Conservation (phyloP, 2,113 vertebrate species). For the Hucho hucho region DNA sequence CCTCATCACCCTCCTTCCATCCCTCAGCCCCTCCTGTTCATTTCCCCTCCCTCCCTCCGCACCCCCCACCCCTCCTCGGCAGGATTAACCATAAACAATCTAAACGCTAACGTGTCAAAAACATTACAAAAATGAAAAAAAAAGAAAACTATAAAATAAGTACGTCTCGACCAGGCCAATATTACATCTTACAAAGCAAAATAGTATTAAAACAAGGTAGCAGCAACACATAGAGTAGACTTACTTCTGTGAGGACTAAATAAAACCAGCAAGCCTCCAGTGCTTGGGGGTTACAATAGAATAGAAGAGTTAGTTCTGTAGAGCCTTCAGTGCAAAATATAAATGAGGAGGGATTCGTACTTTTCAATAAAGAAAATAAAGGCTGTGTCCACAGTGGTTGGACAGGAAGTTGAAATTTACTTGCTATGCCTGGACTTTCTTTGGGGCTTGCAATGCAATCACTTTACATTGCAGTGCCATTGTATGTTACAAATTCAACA, state of each 20-base stretch:
- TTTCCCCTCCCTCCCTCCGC: no score
- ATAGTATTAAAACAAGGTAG: slow-evolving; percentile 61
- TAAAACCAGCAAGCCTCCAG: slow-evolving; percentile 77
- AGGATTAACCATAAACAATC: slow-evolving; percentile 35
- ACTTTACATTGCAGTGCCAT: slow-evolving; percentile 34
- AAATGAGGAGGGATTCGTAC: slow-evolving; percentile 36
- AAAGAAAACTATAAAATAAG: slow-evolving; percentile 32
- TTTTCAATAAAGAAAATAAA: slow-evolving; percentile 46
- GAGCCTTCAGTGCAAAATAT: slow-evolving; percentile 78
- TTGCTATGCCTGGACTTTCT: background rate
- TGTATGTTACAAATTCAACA: slow-evolving; percentile 34
- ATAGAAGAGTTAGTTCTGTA: slow-evolving; percentile 67
- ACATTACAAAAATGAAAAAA: slow-evolving; percentile 21
- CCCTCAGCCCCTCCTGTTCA: no score
- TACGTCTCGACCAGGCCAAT: slow-evolving; percentile 36
- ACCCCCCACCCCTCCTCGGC: slow-evolving; percentile 50
- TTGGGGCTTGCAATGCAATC: background rate
- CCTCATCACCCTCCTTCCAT: no score
- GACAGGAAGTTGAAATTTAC: background rate
- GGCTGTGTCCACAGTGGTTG: slow-evolving; percentile 45
- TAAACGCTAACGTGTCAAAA: slow-evolving; percentile 28
- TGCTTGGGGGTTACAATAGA: slow-evolving; percentile 71
- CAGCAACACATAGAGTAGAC: slow-evolving; percentile 72
- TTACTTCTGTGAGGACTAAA: slow-evolving; percentile 71
- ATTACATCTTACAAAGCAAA: slow-evolving; percentile 43